Evolutionary conservation across 2,113 vertebrate species (phyloP), one percentile per base, ranked within the genome.

Genomic region (Phaetusa simplex): DNA sequence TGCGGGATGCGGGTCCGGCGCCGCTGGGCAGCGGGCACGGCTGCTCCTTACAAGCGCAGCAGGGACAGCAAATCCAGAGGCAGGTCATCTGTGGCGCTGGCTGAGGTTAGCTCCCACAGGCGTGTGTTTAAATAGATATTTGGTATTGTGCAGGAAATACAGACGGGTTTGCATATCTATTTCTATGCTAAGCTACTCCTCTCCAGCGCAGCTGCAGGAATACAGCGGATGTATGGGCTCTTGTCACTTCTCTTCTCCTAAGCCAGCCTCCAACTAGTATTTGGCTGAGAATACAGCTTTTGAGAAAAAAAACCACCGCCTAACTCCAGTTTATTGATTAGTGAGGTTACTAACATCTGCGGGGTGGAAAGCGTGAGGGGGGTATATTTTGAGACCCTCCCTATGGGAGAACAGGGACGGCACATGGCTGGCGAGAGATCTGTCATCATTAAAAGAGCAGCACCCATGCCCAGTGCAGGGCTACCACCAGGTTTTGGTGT

Each of bases 201-300:
- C 78, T 24, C 24, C 8, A 7, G 26, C 6, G 6, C 53, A 24
- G 74, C 49, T 26, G 13, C 4, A 26, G n/a, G 32, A 40, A 20
- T 9, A 12, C 22, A 47, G 8, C 2, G 4, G 27, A 12, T 11
- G 14, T 18, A 12, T 0, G 0, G 34, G 11, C 2, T 66, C 40
- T 12, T 26, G 2, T 32, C 12, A 15, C 7, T 27, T 67, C 14
- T 27, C 43, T 27, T 67, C 14, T 27, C 43, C 55, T 3, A 17
- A 38, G 55, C 36, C 43, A 23, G 34, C 36, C 23, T 86, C 38
- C 0, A 0, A 12, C 23, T 52, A 59, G 38, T 7, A 17, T 77
- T 69, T 23, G 53, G 32, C 58, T 49, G 18, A 36, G 15, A 10
- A 47, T 36, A 14, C 47, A 21, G 62, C 11, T 56, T 50, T 47